phyloP scores from a whole-genome alignment of 2,113 vertebrate genomes.

The Callipepla californica region DNA sequence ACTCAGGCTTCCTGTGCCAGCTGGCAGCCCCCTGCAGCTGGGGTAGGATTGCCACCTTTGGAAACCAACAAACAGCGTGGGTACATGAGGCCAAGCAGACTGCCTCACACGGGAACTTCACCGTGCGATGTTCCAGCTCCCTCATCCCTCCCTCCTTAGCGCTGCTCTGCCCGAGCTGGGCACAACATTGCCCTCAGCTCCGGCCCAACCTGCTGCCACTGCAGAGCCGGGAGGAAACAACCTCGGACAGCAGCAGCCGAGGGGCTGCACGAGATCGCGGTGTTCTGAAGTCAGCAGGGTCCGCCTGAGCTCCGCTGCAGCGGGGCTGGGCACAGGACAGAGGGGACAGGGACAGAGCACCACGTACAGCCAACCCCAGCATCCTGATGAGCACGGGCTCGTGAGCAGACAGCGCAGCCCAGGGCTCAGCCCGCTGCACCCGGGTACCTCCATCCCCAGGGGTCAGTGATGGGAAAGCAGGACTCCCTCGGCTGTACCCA shows the following conservation, averaged over 20 bases:
- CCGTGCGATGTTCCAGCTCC: neutral
- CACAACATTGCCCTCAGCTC: accelerated
- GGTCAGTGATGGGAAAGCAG: accelerated
- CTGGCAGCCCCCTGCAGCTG: neutral
- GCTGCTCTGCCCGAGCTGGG: neutral
- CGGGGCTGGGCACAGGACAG: too few species aligned
- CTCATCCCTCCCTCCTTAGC: accelerated
- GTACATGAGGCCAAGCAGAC: neutral
- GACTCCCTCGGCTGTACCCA: neutral
- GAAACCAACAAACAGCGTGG: too few species aligned
- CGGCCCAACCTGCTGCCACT: neutral
- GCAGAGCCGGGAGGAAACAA: neutral
- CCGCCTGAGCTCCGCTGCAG: neutral
- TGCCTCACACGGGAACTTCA: neutral
- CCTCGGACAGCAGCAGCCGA: neutral
- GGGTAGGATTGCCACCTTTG: neutral
- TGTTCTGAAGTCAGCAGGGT: neutral
- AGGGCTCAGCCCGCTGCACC: accelerated
- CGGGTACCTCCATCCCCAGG: accelerated
- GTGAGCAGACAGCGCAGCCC: accelerated
- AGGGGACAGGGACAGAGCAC: neutral
- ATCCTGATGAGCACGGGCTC: accelerated
- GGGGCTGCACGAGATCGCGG: neutral
- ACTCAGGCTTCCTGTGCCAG: too few species aligned
- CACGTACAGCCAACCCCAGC: accelerated